Evolutionary conservation across 2,888 invertebrate species (phyloP).

Genomic region (Spodoptera littoralis): DNA sequence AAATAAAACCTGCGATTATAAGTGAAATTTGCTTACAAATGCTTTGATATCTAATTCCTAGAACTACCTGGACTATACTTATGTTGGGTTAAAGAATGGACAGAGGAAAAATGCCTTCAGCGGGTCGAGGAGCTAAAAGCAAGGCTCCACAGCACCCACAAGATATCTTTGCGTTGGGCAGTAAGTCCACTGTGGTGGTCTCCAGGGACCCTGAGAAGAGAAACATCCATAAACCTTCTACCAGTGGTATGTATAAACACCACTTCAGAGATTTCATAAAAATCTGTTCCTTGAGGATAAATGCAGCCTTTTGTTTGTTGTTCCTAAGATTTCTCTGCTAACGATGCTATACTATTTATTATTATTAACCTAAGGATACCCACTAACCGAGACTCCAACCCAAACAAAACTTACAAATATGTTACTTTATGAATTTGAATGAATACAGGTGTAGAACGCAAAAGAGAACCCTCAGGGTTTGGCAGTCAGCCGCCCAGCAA

Average conservation of each 20-base stretch:
- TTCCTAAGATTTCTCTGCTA: too few relatives aligned
- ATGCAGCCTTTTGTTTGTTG: too few relatives aligned
- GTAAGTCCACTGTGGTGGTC: slow-evolving; percentile 91
- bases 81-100: slow-evolving; percentile 88
- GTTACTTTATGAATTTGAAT: too few relatives aligned
- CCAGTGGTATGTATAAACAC: slow-evolving; percentile 73
- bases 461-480: slow-evolving; percentile 90
- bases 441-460: slow-evolving; percentile 89
- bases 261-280: not conserved
- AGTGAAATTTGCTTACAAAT: slow-evolving; percentile 28
- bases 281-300: slow-evolving; percentile 6
- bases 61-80: slow-evolving; percentile 2
- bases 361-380: too few relatives aligned
- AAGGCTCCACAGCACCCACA: slow-evolving; percentile 94
- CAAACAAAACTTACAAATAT: too few relatives aligned
- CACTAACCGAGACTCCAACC: too few relatives aligned
- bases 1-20: slow-evolving; percentile 20
- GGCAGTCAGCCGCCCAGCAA: slow-evolving; percentile 88
- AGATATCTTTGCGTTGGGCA: slow-evolving; percentile 94
- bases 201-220: slow-evolving; percentile 90
- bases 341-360: too few relatives aligned
- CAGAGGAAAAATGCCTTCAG: slow-evolving; percentile 90
- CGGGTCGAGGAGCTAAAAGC: slow-evolving; percentile 91
- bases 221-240: slow-evolving; percentile 88
- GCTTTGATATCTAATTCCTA: slow-evolving; percentile 15